Conservation (phyloP, 2,113 vertebrate species). For the Dipodomys spectabilis region DNA sequence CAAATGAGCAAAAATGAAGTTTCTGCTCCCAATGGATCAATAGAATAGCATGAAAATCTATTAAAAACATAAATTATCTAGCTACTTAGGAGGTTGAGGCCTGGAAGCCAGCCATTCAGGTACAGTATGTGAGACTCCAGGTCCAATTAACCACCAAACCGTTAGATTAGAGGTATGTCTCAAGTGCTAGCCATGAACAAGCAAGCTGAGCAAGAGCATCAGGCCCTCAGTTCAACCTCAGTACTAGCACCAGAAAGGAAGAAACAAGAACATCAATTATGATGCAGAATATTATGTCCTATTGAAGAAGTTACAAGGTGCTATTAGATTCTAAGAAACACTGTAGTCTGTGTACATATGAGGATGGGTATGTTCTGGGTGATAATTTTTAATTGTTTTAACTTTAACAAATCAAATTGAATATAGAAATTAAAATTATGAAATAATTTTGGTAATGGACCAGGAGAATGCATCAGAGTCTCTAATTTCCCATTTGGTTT, state of each 20-base stretch:
- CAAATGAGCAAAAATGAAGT: neutral
- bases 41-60: neutral
- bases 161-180: too few species aligned
- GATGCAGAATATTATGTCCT: neutral
- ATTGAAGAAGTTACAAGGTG: neutral
- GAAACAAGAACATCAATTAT: neutral
- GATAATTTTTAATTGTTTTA: neutral
- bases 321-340: neutral
- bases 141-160: too few species aligned
- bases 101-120: neutral
- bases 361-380: neutral
- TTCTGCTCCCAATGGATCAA: neutral
- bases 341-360: neutral
- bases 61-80: neutral
- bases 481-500: neutral
- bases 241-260: neutral
- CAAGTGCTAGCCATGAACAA: too few species aligned
- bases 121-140: neutral
- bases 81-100: too few species aligned
- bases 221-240: neutral
- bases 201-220: neutral
- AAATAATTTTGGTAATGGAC: conserved; percentile 4
- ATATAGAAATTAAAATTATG: neutral
- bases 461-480: neutral
- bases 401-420: neutral